Base-by-base conservation (phyloP, 2,888 invertebrate genomes). In the Lycaena phlaeas region DNA sequence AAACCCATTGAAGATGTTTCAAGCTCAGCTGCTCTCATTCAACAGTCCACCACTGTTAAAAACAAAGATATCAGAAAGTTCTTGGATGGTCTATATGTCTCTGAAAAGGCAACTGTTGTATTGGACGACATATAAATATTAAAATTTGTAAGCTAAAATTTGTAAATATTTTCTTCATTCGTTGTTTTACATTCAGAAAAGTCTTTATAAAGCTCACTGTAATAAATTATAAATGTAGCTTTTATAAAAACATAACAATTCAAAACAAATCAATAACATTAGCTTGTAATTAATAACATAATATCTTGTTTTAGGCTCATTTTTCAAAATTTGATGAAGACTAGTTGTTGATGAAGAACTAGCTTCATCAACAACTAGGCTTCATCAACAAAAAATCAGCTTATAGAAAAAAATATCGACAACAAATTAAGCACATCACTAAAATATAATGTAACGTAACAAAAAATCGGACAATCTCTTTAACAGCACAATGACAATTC, bases 51-150 rank as follows among this genome's bases (percentile, higher is more conserved):
- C 40, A 94, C 95, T 51, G 99, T 99, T 39, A 98, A 98, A 86
- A 96, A 97, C 77, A 99, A 99, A 90, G 99, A 99, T 89, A 99
- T 99, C 86, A 90, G 99, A 88, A 99, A 98, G 85, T 99, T 99
- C 89, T 94, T 99, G 87, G 99, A 99, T 70, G 99, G 99, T 70
- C 90, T 99, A 53, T 99, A 99, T 79, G 99, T 99, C 43, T 97
- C 97, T 56, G 98, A 99, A 77, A 99, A 98, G 86, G 96, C 96
- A 36, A 95, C 95, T 62, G 95, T 97, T 87, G 90, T 93, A 62
- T 88, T 89, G 74, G 91, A 91, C 51, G 93, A 94, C 75, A 64
- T 71, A 58, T 85, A 79, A 85, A 62, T 60, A 74, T 65, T 72
- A 68, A 70, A 65, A 64, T 65, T 10, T 48, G 61, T 63, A 64